These are phyloP conservation scores for Craseonycteris thonglongyai DNA, from an alignment of 2,113 vertebrate genomes.

Conservation along the genomic window DNA sequence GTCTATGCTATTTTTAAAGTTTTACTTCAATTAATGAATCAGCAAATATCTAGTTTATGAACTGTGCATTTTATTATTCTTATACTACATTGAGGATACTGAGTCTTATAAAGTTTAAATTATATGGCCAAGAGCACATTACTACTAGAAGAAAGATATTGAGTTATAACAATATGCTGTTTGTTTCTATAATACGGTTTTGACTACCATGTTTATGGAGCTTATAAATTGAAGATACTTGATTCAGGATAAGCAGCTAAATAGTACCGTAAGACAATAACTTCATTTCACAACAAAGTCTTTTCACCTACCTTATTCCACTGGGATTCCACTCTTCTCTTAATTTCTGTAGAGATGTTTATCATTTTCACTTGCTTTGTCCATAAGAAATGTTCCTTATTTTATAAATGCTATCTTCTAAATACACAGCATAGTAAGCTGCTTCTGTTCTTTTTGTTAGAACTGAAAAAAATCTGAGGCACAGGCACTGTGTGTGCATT, in stretches of 20 bases:
- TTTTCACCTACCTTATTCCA: not conserved
- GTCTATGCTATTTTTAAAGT: not conserved
- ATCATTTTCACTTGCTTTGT: not conserved
- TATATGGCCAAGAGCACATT: not conserved
- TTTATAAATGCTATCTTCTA: not conserved
- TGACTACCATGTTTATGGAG: not conserved
- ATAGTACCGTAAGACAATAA: not conserved
- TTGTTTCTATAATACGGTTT: not conserved
- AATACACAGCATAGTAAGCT: not conserved
- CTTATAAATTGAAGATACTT: not conserved
- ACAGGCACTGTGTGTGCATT: not conserved
- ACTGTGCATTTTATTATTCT: not conserved
- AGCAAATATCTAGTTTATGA: not conserved
- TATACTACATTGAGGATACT: not conserved
- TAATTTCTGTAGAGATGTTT: not conserved
- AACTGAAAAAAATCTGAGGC: not conserved
- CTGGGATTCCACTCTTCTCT: not conserved
- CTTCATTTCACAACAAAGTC: not conserved
- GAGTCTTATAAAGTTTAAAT: not conserved
- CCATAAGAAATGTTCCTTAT: not conserved
- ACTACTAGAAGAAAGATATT: not conserved
- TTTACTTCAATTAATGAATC: slow-evolving; percentile 35
- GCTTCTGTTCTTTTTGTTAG: not conserved
- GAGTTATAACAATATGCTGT: not conserved
- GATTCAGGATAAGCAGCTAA: not conserved